phyloP scores from a whole-genome alignment of 2,888 invertebrate genomes.

The Tiliacea citrago region DNA sequence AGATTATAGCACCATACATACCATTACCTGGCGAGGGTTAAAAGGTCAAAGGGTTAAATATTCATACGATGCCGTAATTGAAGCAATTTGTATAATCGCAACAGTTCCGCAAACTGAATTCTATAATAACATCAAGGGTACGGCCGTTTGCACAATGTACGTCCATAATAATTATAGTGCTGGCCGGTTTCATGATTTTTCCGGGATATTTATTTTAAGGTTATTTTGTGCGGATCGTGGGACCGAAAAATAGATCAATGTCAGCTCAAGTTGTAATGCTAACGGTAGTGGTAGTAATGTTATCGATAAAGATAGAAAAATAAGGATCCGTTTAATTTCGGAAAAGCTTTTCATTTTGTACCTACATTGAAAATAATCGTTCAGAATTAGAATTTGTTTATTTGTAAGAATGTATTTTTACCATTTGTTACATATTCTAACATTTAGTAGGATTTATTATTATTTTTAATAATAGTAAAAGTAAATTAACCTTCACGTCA shows the following conservation, averaged over 20 bases:
- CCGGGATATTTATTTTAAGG: constrained; percentile 11
- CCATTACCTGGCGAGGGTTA: constrained; percentile 58
- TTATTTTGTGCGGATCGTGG: constrained; percentile 3
- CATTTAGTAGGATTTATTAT: neutral
- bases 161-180: neutral
- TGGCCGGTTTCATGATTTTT: constrained; percentile 1
- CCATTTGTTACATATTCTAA: neutral
- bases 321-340: neutral
- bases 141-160: constrained; percentile 52
- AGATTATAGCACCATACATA: constrained; percentile 53
- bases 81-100: constrained; percentile 73
- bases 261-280: neutral
- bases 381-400: too few relatives aligned
- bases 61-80: constrained; percentile 71
- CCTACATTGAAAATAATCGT: too few relatives aligned
- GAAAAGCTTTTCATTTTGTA: neutral
- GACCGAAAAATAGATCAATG: neutral
- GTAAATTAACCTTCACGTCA: neutral
- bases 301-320: neutral
- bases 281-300: neutral
- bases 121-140: constrained; percentile 62
- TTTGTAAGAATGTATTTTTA: too few relatives aligned
- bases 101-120: constrained; percentile 67
- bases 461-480: neutral
- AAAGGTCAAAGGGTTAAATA: constrained; percentile 70